Conservation (phyloP, 2,113 vertebrate species). For the Ivindomyrus marchei region DNA sequence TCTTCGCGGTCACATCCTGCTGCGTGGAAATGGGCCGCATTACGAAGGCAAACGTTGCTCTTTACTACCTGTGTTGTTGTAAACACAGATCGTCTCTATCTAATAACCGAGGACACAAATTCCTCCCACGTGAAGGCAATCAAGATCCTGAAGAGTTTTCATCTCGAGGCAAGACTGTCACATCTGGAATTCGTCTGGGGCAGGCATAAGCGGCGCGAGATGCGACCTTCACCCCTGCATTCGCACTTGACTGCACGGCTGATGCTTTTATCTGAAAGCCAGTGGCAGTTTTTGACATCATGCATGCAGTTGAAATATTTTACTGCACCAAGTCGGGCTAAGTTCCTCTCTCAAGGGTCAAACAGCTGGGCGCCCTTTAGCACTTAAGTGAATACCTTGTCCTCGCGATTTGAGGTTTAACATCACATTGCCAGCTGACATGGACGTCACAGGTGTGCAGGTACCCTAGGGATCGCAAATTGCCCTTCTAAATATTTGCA, state of each 20-base stretch:
- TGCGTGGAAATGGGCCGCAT: slow-evolving; percentile 12
- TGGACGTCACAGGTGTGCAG: not conserved
- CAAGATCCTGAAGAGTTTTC: slow-evolving; percentile 31
- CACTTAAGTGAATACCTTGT: not conserved
- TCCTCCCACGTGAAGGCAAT: slow-evolving; percentile 41
- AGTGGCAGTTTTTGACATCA: not conserved
- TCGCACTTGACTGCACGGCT: not conserved
- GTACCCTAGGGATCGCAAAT: not conserved
- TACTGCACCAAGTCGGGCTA: not conserved
- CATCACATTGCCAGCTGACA: not conserved
- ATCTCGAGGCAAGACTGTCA: slow-evolving; percentile 35
- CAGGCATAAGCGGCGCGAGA: slow-evolving; percentile 29
- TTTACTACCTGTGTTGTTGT: slow-evolving; percentile 37
- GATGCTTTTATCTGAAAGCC: not conserved
- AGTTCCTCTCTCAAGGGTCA: not conserved
- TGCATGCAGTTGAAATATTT: not conserved
- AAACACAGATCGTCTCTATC: slow-evolving; percentile 43
- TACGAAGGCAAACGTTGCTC: slow-evolving; percentile 28
- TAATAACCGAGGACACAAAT: slow-evolving; percentile 40
- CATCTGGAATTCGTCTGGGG: slow-evolving; percentile 40
- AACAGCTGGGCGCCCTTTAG: not conserved
- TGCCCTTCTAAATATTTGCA: not conserved
- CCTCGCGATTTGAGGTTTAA: not conserved
- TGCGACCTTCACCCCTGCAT: slow-evolving; percentile 14
- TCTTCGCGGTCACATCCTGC: not conserved